Evolutionary conservation across 2,888 invertebrate species (phyloP), one percentile per base, ranked within the genome.

Genomic region (Allacma fusca): DNA sequence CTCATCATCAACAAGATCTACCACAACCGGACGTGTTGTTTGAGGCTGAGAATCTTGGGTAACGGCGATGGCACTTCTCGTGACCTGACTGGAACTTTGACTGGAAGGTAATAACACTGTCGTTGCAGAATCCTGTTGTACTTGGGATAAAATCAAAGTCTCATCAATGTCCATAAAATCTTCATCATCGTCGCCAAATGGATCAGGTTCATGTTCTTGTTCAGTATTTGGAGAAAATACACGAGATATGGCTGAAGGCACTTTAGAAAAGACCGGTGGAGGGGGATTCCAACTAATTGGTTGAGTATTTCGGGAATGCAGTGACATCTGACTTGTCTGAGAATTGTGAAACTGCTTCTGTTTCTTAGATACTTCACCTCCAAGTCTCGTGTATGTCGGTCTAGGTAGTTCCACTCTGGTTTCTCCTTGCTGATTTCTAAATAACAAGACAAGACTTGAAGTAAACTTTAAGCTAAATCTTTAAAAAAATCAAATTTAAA

Each of bases 131-230:
- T 4, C 34, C 34, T 57, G 71, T 21, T 28, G 24, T 34, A 1
- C 78, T 29, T n/a, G 69, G 16, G 21, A 29, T 4, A 40, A 78
- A 44, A n/a, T 76, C 78, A 26, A 68, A 16, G 44, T 62, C 71
- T 83, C 83, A 70, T 83, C 83, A 50, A 83, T 81, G 12, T 81
- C 81, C 82, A 82, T 82, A 50, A 83, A 83, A 24, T 79, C 21
- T 44, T 80, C 80, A 44, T 83, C 83, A 73, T 81, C 83, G 44
- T 68, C 44, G 16, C 57, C 50, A 77, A 79, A 68, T 19, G 75
- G 64, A 34, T 68, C 79, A 34, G 50, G 79, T 57, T 79, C 78
- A 68, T 4, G 59, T 19, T 24, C 1, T 34, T 12, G 64, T 2
- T 43, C 65, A 70, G 24, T 19, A 29, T 23, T 44, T 21, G 44